Evolutionary conservation across 1,140 invertebrate species (phyloP).

Genomic region (Antheraea pernyi): DNA sequence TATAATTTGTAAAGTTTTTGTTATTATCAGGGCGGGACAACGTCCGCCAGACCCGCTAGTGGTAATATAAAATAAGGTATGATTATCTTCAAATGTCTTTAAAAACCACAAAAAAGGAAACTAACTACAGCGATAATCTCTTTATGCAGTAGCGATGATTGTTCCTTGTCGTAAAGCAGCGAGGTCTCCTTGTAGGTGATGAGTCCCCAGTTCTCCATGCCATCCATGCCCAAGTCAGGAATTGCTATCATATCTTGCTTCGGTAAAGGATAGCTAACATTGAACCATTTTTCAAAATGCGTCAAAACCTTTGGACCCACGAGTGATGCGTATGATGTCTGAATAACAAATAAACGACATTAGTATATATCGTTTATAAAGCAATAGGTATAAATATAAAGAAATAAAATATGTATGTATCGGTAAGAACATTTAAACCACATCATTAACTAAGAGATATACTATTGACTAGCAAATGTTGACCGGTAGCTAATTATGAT

Average conservation of each 20-base stretch:
- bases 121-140: conserved; percentile 82
- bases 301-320: conserved; percentile 87
- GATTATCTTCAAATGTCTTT: no score
- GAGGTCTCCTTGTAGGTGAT: conserved; percentile 83
- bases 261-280: conserved; percentile 71
- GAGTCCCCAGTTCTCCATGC: conserved; percentile 90
- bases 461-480: no score
- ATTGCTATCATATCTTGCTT: conserved; percentile 86
- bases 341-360: conserved; percentile 1
- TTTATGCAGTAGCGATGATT: conserved; percentile 82
- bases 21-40: no score
- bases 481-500: no score
- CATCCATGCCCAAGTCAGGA: conserved; percentile 87
- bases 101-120: neutral
- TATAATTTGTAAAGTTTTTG: no score
- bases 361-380: no score
- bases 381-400: no score
- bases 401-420: no score
- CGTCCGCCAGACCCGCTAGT: no score
- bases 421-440: no score
- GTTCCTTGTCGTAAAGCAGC: conserved; percentile 85
- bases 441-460: no score
- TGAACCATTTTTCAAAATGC: conserved; percentile 82
- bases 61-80: no score
- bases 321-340: conserved; percentile 80